phyloP scores from a whole-genome alignment of 1,140 invertebrate species.

The Callitettix versicolor region DNA sequence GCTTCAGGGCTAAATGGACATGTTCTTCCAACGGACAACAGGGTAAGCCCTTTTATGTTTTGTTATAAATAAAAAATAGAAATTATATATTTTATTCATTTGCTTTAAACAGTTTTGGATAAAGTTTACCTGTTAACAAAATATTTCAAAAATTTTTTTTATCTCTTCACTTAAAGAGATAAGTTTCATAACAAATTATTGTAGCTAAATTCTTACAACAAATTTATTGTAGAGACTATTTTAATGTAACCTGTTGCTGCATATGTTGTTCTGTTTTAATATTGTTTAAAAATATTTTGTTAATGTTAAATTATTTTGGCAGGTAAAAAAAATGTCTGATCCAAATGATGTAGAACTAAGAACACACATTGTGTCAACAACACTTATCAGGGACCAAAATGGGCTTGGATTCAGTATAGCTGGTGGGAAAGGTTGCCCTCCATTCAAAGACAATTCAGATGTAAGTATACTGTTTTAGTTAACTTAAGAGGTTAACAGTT shows the following conservation, averaged over 20 bases:
- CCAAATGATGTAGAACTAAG: conserved; percentile 26
- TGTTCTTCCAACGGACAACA: conserved; percentile 30
- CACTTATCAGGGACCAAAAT: conserved; percentile 78
- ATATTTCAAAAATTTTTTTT: not conserved
- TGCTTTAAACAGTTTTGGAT: not conserved
- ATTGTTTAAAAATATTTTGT: too few relatives aligned
- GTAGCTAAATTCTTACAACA: too few relatives aligned
- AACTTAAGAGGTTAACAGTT: not conserved
- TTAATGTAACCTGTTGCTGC: too few relatives aligned
- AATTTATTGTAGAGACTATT: too few relatives aligned
- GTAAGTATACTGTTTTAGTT: conserved; percentile 39
- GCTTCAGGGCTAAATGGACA: conserved; percentile 20
- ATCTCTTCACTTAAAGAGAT: not conserved
- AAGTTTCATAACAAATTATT: not conserved
- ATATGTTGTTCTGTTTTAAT: too few relatives aligned
- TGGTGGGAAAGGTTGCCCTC: conserved; percentile 80
- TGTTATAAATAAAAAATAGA: not conserved
- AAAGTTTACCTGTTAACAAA: not conserved
- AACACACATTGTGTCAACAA: conserved; percentile 72
- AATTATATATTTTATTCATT: conserved; percentile 21
- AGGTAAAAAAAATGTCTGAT: conserved; percentile 28
- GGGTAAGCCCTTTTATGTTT: conserved; percentile 28
- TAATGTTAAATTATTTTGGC: too few relatives aligned
- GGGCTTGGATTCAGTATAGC: conserved; percentile 92
- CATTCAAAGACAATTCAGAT: conserved; percentile 54